phyloP scores from a whole-genome alignment of 1,140 invertebrate genomes.

The Alviniconcha marisindica region DNA sequence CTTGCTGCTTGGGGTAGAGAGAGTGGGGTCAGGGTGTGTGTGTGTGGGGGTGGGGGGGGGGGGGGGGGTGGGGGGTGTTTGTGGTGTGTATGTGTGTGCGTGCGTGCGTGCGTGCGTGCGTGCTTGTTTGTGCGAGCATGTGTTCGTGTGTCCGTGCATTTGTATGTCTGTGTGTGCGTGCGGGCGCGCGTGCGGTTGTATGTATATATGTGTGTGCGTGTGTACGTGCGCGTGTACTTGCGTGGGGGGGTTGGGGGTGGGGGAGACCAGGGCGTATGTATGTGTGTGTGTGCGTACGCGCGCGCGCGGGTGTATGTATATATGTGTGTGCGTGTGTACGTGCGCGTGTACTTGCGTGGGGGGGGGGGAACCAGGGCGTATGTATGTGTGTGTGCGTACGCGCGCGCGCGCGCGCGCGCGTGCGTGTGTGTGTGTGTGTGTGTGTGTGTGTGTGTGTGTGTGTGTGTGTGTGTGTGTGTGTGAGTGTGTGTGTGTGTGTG shows the following conservation, averaged over 20 bases:
- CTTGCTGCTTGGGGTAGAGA: too few relatives aligned
- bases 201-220: background rate
- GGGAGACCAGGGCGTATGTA: too few relatives aligned
- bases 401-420: slow-evolving; percentile 9
- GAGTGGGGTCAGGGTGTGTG: too few relatives aligned
- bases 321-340: slow-evolving; percentile 20
- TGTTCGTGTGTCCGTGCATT: too few relatives aligned
- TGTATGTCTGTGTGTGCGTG: too few relatives aligned
- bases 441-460: slow-evolving; percentile 26
- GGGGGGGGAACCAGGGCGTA: background rate
- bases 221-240: background rate
- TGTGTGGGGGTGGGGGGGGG: too few relatives aligned
- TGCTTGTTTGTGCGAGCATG: too few relatives aligned
- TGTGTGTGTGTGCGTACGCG: background rate
- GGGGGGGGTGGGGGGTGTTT: too few relatives aligned
- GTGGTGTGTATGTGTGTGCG: too few relatives aligned
- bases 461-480: background rate
- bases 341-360: background rate
- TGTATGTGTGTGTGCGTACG: slow-evolving; percentile 12
- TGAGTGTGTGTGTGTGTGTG: slow-evolving; percentile 1
- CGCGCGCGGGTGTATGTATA: background rate
- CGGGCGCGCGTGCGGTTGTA: background rate
- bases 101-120: too few relatives aligned
- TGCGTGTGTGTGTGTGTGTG: slow-evolving; percentile 21
- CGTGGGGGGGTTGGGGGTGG: too few relatives aligned